Conservation (phyloP, 2,888 invertebrate genomes). For the Volucella inflata region DNA sequence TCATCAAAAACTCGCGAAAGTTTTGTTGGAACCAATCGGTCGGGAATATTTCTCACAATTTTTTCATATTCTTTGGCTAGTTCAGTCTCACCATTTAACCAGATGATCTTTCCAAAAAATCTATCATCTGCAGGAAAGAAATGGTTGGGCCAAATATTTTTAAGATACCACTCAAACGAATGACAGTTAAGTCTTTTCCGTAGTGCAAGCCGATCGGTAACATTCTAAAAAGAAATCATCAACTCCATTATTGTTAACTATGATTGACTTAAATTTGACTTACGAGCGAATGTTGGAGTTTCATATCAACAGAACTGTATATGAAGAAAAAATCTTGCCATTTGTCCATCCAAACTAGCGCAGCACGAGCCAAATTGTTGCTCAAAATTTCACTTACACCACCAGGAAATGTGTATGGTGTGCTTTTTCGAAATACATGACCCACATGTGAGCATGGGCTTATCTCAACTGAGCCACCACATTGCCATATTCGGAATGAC, state of each 20-base stretch:
- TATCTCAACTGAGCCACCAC: slow-evolving; percentile 95
- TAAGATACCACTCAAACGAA: slow-evolving; percentile 96
- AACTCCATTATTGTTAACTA: slow-evolving; percentile 78
- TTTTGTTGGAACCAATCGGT: slow-evolving; percentile 78
- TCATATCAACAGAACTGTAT: slow-evolving; percentile 88
- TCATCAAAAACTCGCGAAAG: slow-evolving; percentile 80
- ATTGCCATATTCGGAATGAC: slow-evolving; percentile 98
- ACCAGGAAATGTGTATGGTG: slow-evolving; percentile 97
- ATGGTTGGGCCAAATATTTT: slow-evolving; percentile 97
- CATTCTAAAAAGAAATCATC: slow-evolving; percentile 84
- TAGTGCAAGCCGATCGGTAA: slow-evolving; percentile 87
- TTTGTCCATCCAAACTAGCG: slow-evolving; percentile 99
- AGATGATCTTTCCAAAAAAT: slow-evolving; percentile 93
- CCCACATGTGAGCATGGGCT: slow-evolving; percentile 97
- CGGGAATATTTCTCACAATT: slow-evolving; percentile 80
- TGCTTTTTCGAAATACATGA: slow-evolving; percentile 95
- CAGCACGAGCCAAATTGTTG: slow-evolving; percentile 95
- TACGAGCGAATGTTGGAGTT: slow-evolving; percentile 76
- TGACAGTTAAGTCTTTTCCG: slow-evolving; percentile 91
- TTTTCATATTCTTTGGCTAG: slow-evolving; percentile 79
- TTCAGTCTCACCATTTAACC: slow-evolving; percentile 81
- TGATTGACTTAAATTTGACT: neutral
- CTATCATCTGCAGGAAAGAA: slow-evolving; percentile 95
- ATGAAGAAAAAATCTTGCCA: slow-evolving; percentile 97
- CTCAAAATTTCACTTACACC: slow-evolving; percentile 92